Evolutionary conservation across 2,888 invertebrate genomes (phyloP).

Genomic region (Lycia hirtaria): DNA sequence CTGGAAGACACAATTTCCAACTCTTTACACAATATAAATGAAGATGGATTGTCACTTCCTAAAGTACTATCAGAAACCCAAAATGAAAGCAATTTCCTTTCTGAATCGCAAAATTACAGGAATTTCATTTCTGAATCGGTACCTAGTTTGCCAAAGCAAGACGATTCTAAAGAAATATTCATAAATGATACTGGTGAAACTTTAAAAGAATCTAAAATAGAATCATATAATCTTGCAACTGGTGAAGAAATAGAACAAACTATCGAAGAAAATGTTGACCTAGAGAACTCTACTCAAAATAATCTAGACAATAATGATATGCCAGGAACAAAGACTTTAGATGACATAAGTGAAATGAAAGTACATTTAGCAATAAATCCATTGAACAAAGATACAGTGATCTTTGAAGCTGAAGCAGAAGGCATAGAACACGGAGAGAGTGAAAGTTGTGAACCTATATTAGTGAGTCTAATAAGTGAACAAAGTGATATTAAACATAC

Average conservation of each 20-base stretch:
- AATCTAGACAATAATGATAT: neutral
- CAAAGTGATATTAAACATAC: conserved; percentile 5
- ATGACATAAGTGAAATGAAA: conserved; percentile 42
- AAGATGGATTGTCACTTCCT: neutral
- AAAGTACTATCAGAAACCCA: neutral
- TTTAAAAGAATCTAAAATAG: neutral
- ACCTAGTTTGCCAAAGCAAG: neutral
- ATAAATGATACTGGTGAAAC: neutral
- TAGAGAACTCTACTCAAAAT: neutral
- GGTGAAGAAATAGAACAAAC: neutral
- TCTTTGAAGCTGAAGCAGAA: conserved; percentile 18
- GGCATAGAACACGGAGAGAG: conserved; percentile 10
- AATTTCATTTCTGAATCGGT: neutral
- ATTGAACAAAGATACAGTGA: conserved; percentile 31
- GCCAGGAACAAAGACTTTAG: neutral
- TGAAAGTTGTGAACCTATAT: conserved; percentile 15
- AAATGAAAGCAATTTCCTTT: neutral
- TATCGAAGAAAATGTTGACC: neutral
- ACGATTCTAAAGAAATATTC: neutral
- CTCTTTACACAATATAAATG: neutral
- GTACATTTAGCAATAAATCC: conserved; percentile 61
- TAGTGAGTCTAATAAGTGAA: conserved; percentile 20
- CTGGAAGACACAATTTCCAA: neutral
- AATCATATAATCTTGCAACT: neutral
- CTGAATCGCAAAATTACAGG: neutral